These are phyloP conservation scores for Potorous gilbertii DNA, from an alignment of 2,797 vertebrate genomes.

Conservation along the genomic window DNA sequence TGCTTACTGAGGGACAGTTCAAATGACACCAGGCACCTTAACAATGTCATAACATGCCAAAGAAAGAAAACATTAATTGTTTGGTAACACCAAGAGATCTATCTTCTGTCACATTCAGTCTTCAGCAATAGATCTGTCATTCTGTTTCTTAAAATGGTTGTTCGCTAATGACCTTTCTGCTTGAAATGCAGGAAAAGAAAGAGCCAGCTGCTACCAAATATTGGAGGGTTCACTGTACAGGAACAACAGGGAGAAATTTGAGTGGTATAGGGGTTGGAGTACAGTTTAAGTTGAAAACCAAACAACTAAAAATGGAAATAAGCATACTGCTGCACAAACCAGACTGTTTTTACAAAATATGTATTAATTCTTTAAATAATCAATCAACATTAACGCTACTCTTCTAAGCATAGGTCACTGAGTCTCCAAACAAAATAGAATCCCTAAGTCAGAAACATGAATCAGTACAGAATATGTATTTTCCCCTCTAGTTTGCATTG, in stretches of 20 bases:
- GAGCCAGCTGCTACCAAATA: background rate
- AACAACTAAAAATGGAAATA: background rate
- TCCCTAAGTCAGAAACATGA: background rate
- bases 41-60: too few relatives aligned
- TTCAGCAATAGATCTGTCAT: background rate
- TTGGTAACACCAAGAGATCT: background rate
- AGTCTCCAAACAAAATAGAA: background rate
- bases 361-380: background rate
- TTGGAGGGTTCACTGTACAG: background rate
- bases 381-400: rapidly evolving
- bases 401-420: background rate
- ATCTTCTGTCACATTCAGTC: background rate
- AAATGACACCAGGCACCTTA: rapidly evolving
- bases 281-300: background rate
- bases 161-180: background rate
- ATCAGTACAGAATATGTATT: rapidly evolving
- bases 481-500: background rate
- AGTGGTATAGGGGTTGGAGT: background rate
- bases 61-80: background rate
- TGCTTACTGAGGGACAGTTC: rapidly evolving
- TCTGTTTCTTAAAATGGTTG: background rate
- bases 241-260: background rate
- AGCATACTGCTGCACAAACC: too few relatives aligned
- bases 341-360: background rate
- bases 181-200: background rate